phyloP scores from a whole-genome alignment of 2,888 invertebrate species.

The Tetragnatha montana region DNA sequence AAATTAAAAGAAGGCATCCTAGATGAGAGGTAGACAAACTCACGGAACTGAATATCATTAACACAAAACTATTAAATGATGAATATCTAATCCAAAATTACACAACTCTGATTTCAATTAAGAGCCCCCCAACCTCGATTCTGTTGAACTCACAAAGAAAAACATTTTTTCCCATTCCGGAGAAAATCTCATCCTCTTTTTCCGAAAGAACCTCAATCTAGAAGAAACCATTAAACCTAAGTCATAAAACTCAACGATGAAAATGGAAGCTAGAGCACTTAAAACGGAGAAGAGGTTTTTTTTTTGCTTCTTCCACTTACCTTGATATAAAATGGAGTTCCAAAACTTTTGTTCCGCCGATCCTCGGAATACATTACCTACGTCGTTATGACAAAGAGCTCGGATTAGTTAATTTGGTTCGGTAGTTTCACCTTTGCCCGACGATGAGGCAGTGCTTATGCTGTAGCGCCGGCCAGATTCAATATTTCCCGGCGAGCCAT shows the following conservation, averaged over 20 bases:
- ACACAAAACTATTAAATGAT: slow-evolving; percentile 13
- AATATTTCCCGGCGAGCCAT: not conserved
- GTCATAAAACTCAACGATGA: slow-evolving; percentile 41
- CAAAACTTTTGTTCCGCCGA: slow-evolving; percentile 14
- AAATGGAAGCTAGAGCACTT: slow-evolving; percentile 22
- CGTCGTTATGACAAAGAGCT: slow-evolving; percentile 11
- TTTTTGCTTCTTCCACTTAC: slow-evolving; percentile 4
- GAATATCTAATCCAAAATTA: slow-evolving; percentile 8
- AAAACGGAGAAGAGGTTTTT: not conserved
- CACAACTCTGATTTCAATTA: slow-evolving; percentile 21
- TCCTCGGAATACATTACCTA: not conserved
- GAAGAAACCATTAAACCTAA: slow-evolving; percentile 36
- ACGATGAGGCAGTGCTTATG: not conserved
- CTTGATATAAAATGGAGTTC: slow-evolving; percentile 14
- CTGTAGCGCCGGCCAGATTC: not conserved
- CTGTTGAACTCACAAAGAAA: slow-evolving; percentile 18
- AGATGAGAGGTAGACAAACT: not conserved
- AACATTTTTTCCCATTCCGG: not conserved
- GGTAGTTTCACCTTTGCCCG: slow-evolving; percentile 1
- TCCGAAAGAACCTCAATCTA: slow-evolving; percentile 20
- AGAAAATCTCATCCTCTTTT: slow-evolving; percentile 16
- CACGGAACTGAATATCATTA: not conserved
- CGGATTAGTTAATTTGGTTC: not conserved
- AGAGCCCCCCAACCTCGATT: not conserved
- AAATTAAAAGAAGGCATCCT: not conserved